Conservation (phyloP, 2,113 vertebrate species). For the Rana temporaria region DNA sequence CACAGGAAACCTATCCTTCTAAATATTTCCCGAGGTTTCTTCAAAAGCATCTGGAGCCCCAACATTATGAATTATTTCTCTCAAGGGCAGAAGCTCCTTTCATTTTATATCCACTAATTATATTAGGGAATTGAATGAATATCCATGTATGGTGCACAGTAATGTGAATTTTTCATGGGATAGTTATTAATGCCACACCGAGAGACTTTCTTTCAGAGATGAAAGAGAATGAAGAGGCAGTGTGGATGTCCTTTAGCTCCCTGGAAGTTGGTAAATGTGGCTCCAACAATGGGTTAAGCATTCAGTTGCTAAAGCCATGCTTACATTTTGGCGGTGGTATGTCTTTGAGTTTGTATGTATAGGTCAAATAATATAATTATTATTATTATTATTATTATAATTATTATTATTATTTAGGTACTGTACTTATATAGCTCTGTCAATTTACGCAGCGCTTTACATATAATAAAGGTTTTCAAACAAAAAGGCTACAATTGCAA, state of each 20-base stretch:
- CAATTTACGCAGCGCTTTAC: no score
- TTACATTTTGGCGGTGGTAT: no score
- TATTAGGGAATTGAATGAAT: conserved; percentile 1
- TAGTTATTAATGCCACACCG: conserved; percentile 10
- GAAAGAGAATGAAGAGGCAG: conserved; percentile 27
- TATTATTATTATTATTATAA: no score
- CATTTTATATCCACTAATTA: conserved; percentile 27
- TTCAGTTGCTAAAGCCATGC: no score
- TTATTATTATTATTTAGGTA: no score
- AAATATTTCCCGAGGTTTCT: conserved; percentile 11
- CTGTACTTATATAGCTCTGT: no score
- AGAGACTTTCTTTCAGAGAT: conserved; percentile 3
- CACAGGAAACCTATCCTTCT: neutral
- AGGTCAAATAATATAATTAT: no score
- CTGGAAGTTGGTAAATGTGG: neutral
- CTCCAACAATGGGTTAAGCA: neutral
- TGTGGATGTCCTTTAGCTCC: neutral
- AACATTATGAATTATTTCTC: conserved; percentile 28
- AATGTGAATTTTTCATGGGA: conserved; percentile 17
- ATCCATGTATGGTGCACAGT: conserved; percentile 10
- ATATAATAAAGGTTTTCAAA: no score
- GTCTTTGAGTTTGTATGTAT: no score
- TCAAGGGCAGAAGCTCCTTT: neutral
- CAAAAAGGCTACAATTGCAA: no score
- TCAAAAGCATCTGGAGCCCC: conserved; percentile 2